These are phyloP conservation scores for Falco concolor DNA, from an alignment of 2,797 vertebrate genomes.

Conservation along the genomic window DNA sequence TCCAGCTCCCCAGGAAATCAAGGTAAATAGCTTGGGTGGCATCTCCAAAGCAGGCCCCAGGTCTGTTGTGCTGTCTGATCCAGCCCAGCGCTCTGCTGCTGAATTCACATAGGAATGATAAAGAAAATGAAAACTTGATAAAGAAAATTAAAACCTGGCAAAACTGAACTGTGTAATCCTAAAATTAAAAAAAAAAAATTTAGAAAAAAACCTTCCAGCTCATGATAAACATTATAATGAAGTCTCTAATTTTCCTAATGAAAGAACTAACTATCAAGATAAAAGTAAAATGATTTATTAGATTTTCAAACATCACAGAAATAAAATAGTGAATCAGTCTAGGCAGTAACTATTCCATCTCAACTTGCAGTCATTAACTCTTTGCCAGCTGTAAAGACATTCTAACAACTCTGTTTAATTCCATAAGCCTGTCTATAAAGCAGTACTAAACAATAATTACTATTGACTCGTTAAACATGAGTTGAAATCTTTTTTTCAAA, in stretches of 20 bases:
- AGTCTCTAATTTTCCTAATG: constrained; percentile 64
- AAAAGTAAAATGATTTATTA: constrained; percentile 70
- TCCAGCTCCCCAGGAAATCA: not conserved
- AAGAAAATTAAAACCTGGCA: constrained; percentile 7
- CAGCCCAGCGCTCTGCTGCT: not conserved
- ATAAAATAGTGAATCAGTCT: constrained; percentile 60
- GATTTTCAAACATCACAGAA: constrained; percentile 62
- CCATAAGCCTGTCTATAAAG: constrained; percentile 58
- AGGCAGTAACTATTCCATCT: constrained; percentile 52
- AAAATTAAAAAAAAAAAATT: not conserved
- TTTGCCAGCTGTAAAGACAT: constrained; percentile 66
- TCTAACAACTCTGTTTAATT: constrained; percentile 63
- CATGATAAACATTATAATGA: constrained; percentile 53
- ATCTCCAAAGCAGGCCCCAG: not conserved
- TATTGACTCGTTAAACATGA: constrained; percentile 86
- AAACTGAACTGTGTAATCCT: constrained; percentile 19
- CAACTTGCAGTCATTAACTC: constrained; percentile 67
- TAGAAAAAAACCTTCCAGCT: not conserved
- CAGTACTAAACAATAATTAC: constrained; percentile 81
- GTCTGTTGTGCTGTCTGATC: not conserved
- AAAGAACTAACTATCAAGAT: constrained; percentile 67
- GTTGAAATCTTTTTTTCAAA: constrained; percentile 83
- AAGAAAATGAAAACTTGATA: not conserved
- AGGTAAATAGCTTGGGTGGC: not conserved
- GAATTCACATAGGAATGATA: not conserved